Conservation (phyloP, 2,113 vertebrate species). For the Entosphenus tridentatus region DNA sequence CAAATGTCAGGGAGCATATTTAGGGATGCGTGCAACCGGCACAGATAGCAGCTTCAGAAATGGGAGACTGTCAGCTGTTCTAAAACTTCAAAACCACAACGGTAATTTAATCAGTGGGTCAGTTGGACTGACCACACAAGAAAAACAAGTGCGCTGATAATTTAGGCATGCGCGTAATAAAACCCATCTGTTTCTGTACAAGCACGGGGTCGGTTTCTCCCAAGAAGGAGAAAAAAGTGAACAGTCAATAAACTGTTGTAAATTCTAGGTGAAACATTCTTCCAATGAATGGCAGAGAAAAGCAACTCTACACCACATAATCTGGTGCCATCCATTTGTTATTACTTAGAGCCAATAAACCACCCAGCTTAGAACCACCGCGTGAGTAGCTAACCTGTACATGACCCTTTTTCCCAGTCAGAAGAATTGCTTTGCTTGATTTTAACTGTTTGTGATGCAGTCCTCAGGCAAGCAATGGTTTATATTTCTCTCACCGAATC, state of each 20-base stretch:
- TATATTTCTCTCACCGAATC: too few relatives aligned
- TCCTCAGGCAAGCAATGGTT: not conserved
- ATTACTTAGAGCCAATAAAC: conserved; percentile 6
- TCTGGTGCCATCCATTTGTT: conserved; percentile 5
- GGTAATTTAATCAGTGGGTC: conserved; percentile 5
- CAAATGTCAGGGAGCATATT: too few relatives aligned
- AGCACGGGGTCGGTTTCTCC: too few relatives aligned
- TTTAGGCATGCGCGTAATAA: conserved; percentile 2
- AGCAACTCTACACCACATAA: conserved; percentile 3
- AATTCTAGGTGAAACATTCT: too few relatives aligned
- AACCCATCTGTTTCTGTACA: not conserved
- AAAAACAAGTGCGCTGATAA: conserved; percentile 3
- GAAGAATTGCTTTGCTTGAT: conserved; percentile 1
- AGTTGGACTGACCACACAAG: conserved; percentile 1
- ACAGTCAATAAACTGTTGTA: too few relatives aligned
- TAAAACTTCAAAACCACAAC: not conserved
- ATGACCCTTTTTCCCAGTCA: not conserved
- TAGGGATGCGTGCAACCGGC: too few relatives aligned
- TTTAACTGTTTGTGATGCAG: conserved; percentile 3
- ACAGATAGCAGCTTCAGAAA: too few relatives aligned
- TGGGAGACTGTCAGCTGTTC: too few relatives aligned
- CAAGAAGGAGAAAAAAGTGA: too few relatives aligned
- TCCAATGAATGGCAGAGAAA: not conserved
- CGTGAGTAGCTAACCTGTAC: not conserved
- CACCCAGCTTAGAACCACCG: not conserved